Evolutionary conservation across 2,113 vertebrate species (phyloP), one percentile per base, ranked within the genome.

Genomic region (Elanus axillaris): DNA sequence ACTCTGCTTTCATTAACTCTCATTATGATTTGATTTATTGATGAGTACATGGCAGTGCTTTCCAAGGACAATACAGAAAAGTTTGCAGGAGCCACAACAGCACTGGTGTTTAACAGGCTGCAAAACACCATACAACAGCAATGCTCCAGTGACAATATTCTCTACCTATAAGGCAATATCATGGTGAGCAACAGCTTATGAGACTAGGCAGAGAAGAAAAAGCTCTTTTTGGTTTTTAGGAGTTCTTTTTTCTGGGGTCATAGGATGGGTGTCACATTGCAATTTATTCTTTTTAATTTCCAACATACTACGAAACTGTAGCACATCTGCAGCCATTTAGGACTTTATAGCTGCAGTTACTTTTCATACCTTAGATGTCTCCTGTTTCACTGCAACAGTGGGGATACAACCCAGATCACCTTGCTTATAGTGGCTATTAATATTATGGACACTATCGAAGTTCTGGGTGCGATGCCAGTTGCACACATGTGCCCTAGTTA

Each of bases 1-100:
- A 2, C 50, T 79, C 50, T 53, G 55, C 82, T 79, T 86, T 82
- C 82, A 76, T 73, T 34, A 85, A 78, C 52, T 93, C 73, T 82
- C 4, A 1, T 68, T 88, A 71, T 52, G 27, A 50, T 74, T 64
- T 96, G 60, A 89, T 89, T 94, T 96, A 91, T 87, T 87, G 73
- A 83, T 84, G 72, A 76, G 45, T 43, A 88, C 34, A 29, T 6
- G 55, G 22, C 38, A 94, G 19, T 42, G 40, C 13, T 79, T 74
- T 67, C 66, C 76, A 80, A 87, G 69, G 93, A 72, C 73, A 87
- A 10, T n/a, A 59, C 10, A 58, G 53, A 45, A 42, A 64, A 64
- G 5, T 73, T 48, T 62, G 13, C 43, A 77, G 79, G 27, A 92
- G 34, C 40, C 58, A 45, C 16, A 64, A 56, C 15, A 93, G 32